Base-by-base conservation (phyloP, 2,113 vertebrate species). In the Dasypus novemcinctus region DNA sequence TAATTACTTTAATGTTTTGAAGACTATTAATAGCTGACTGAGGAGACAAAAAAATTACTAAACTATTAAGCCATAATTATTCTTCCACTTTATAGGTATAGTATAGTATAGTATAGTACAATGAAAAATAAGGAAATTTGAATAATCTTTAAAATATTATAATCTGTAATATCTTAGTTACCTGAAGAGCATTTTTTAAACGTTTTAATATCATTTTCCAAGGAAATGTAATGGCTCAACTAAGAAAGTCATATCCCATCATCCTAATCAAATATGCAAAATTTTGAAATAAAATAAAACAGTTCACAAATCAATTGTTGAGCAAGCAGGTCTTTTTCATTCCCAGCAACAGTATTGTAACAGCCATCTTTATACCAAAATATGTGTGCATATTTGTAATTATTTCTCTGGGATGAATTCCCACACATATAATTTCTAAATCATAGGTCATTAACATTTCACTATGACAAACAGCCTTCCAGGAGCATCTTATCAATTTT, bases 151-250 rank as follows among this genome's bases (percentile, higher is more conserved):
- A 63, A 84, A 66, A 41, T 87, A 75, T 43, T 93, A 15, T 81
- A 33, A 82, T 68, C 7, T 87, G 5, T 54, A 74, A 31, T 86
- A 25, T 75, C 52, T 90, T 90, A 59, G n/a, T 91, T 71, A 83
- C 29, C 59, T 86, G 33, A 52, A 76, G 38, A 69, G 2, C 18
- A 79, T 86, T 90, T 93, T 29, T 0, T 8, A 76, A 89, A 78
- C 72, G 4, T 89, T 88, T 90, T 71, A 82, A 74, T 90, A 90
- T 2, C 21, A 15, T 83, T 87, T 92, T 68, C 38, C 71, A 82
- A 78, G 41, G 5, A 96, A 82, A 94, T 86, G n/a, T 93, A 59
- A 96, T 93, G 29, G 82, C 84, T 61, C 5, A 94, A 64, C 11
- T 71, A 66, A 90, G 94, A 71, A 46, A 14, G 38, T 90, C 46